Evolutionary conservation across 1,140 invertebrate species (phyloP).

Genomic region (Monomorium pharaonis): DNA sequence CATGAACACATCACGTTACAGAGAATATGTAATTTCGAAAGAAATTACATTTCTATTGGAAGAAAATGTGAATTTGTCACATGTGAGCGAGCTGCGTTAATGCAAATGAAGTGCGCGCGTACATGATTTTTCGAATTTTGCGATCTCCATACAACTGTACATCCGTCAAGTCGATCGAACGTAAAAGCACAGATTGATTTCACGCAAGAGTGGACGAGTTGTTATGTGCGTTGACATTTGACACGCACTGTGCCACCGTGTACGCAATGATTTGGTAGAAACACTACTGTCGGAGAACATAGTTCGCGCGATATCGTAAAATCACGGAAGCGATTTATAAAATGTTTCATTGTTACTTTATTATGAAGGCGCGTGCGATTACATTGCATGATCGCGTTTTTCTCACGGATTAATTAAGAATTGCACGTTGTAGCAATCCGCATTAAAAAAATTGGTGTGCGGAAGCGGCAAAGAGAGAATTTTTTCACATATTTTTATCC

Average conservation of each 20-base stretch:
- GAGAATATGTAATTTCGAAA: neutral
- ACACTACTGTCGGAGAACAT: neutral
- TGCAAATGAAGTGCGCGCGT: neutral
- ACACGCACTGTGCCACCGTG: neutral
- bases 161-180: constrained; percentile 27
- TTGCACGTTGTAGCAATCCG: neutral
- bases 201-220: neutral
- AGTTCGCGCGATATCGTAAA: neutral
- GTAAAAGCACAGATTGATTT: constrained; percentile 2
- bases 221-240: constrained; percentile 20
- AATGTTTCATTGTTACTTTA: neutral
- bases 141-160: neutral
- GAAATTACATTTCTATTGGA: neutral
- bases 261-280: constrained; percentile 7
- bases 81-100: neutral
- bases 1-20: too few species aligned
- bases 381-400: neutral
- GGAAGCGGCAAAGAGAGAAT: neutral
- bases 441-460: neutral
- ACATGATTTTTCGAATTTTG: constrained; percentile 22
- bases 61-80: neutral
- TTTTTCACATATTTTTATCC: neutral
- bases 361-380: neutral
- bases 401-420: neutral
- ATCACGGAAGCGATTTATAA: neutral